Conservation (phyloP, 1,140 invertebrate species). For the Trachelipus rathkii region DNA sequence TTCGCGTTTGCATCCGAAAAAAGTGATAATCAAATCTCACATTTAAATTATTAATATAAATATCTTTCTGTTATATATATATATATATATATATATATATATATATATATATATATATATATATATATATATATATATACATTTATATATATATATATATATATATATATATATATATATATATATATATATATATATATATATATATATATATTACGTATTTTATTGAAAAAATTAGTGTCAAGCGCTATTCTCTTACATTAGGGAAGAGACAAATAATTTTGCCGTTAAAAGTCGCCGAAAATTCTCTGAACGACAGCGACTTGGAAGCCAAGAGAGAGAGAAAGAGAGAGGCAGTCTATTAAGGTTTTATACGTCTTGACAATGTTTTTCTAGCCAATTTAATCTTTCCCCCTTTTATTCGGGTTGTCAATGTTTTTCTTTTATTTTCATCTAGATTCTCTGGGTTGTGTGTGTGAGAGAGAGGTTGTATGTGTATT, state of each 20-base stretch:
- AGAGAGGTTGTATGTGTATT: no score
- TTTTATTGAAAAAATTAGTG: background rate
- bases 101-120: slow-evolving; percentile 15
- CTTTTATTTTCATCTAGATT: background rate
- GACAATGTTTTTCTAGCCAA: slow-evolving; percentile 7
- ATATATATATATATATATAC: background rate
- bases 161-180: no score
- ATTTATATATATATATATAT: background rate
- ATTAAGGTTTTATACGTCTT: background rate
- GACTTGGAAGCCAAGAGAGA: background rate
- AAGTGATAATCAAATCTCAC: no score
- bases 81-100: slow-evolving; percentile 4
- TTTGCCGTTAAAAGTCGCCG: background rate
- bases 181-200: no score
- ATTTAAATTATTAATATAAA: no score
- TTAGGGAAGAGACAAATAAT: background rate
- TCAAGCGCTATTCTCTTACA: background rate
- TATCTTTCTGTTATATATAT: slow-evolving; percentile 5
- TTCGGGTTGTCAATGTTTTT: background rate
- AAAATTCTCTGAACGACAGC: background rate
- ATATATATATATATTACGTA: no score
- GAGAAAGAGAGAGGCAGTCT: background rate
- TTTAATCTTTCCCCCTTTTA: background rate
- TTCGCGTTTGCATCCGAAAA: no score
- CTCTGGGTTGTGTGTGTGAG: no score